Evolutionary conservation across 2,888 invertebrate species (phyloP).

Genomic region (Dioctria rufipes): DNA sequence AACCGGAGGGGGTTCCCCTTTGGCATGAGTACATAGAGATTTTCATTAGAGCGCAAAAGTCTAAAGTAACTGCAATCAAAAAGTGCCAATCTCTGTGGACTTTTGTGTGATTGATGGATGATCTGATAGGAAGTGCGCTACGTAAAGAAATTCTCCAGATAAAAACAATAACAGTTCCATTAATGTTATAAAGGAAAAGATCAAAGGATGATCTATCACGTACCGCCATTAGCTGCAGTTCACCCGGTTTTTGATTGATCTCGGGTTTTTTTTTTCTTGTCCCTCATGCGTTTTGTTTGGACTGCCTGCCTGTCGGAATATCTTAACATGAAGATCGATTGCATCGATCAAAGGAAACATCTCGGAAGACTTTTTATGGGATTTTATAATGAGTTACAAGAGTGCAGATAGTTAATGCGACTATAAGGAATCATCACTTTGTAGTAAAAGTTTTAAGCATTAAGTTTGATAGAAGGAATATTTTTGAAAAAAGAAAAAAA

Average conservation of each 20-base stretch:
- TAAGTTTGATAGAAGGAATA: too few species aligned
- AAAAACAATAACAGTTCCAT: constrained; percentile 52
- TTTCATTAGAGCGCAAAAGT: constrained; percentile 12
- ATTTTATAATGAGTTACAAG: too few species aligned
- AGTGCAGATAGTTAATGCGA: too few species aligned
- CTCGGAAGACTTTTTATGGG: too few species aligned
- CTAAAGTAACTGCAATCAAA: constrained; percentile 25
- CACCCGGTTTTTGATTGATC: constrained; percentile 28
- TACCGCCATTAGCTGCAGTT: constrained; percentile 21
- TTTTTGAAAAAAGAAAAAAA: too few species aligned
- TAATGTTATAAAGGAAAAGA: constrained; percentile 16
- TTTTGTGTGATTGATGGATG: constrained; percentile 44
- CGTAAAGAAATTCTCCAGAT: constrained; percentile 24
- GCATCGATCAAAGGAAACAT: not conserved
- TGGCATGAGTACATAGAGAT: not conserved
- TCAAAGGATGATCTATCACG: constrained; percentile 44
- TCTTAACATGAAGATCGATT: constrained; percentile 1
- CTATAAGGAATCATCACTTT: too few species aligned
- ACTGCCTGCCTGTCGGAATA: not conserved
- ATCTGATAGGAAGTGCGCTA: constrained; percentile 28
- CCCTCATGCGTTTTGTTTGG: not conserved
- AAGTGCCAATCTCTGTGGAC: constrained; percentile 36
- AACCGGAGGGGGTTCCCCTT: too few species aligned
- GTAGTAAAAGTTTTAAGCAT: too few species aligned
- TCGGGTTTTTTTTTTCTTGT: not conserved